A percentile compares a stretch with the other conserved stretches of the same genome.
Evolutionary conservation across 2,797 vertebrate genomes (phyloP).

Genomic region (Aldrovandia affinis): DNA sequence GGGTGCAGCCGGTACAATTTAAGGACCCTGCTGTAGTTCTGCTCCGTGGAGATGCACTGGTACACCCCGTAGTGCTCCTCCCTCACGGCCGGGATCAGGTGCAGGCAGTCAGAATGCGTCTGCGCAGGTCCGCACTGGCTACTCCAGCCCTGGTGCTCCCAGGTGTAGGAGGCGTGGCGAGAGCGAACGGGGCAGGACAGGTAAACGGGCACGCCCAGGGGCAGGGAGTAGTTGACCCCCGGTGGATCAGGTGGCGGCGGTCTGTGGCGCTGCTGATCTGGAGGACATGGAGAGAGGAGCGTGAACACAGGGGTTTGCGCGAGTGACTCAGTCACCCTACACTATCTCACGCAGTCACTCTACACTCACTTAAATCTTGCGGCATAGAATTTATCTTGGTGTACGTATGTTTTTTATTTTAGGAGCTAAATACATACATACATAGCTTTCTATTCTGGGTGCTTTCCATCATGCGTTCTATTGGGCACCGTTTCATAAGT

Average conservation of each 20-base stretch:
- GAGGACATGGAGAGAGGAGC: background rate
- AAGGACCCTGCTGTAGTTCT: constrained; percentile 60
- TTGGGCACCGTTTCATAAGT: too few species aligned
- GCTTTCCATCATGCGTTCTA: too few species aligned
- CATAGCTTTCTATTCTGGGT: too few species aligned
- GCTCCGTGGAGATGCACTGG: constrained; percentile 68
- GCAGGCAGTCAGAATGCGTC: constrained; percentile 67
- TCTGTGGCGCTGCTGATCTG: constrained; percentile 46
- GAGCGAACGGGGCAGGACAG: constrained; percentile 76
- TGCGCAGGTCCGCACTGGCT: constrained; percentile 55
- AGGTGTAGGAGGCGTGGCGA: constrained; percentile 73
- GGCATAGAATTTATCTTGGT: too few species aligned
- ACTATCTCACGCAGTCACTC: background rate
- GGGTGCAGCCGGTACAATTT: constrained; percentile 56
- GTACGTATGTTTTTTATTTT: too few species aligned
- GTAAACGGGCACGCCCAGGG: constrained; percentile 65
- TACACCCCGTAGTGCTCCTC: constrained; percentile 64
- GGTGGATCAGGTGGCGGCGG: background rate
- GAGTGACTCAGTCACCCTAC: background rate
- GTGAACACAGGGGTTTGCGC: background rate
- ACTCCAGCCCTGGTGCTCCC: constrained; percentile 55
- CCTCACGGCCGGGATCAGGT: constrained; percentile 69
- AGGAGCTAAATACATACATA: too few species aligned
- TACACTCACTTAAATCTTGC: too few species aligned
- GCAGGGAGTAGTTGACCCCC: constrained; percentile 50